Conservation (phyloP, 2,113 vertebrate genomes). For the Onychorhynchus coronatus region DNA sequence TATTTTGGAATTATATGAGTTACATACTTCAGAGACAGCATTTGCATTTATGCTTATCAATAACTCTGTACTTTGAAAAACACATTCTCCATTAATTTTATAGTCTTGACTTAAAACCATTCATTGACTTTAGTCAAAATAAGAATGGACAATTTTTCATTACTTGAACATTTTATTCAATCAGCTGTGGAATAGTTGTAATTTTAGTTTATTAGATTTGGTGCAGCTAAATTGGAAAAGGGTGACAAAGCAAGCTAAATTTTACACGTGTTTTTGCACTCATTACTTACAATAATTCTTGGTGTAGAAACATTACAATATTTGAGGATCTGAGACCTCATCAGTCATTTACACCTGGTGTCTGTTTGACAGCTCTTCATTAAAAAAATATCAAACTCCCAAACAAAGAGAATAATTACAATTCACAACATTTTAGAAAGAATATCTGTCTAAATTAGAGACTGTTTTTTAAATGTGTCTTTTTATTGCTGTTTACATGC, state of each 20-base stretch:
- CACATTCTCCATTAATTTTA: neutral
- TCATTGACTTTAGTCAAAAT: neutral
- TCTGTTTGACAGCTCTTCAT: neutral
- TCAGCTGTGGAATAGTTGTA: neutral
- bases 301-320: neutral
- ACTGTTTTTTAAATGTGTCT: neutral
- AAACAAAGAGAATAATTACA: neutral
- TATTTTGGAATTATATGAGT: neutral
- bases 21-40: neutral
- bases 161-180: neutral
- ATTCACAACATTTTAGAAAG: neutral
- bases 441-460: neutral
- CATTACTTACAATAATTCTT: neutral
- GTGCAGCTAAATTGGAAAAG: neutral
- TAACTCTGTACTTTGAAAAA: neutral
- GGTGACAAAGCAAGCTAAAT: neutral
- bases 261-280: neutral
- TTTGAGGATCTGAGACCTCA: neutral
- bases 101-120: neutral
- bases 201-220: constrained; percentile 27
- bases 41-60: neutral
- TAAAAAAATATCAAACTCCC: neutral
- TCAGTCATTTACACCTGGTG: neutral
- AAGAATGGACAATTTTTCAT: neutral
- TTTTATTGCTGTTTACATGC: neutral